Evolutionary conservation across 2,113 vertebrate genomes (phyloP).

Genomic region (Anarrhichthys ocellatus): DNA sequence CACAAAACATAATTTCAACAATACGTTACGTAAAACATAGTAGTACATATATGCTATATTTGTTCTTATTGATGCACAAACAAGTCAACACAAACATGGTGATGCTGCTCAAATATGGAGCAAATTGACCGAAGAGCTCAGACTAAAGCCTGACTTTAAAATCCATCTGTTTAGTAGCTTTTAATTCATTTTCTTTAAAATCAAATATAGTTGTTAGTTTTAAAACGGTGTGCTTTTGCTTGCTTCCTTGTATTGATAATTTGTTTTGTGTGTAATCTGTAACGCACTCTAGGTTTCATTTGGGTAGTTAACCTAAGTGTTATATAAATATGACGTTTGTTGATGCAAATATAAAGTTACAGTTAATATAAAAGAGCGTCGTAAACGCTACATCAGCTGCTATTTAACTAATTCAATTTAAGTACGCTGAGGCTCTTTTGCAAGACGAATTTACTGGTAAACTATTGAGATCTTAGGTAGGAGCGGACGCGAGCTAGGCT

Average conservation of each 20-base stretch:
- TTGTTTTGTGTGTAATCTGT: background rate
- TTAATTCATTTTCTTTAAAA: background rate
- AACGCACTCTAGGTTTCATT: background rate
- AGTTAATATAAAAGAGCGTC: too few species aligned
- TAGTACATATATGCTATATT: too few species aligned
- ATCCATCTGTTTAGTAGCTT: too few species aligned
- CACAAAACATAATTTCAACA: too few species aligned
- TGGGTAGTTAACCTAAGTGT: background rate
- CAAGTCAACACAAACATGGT: too few species aligned
- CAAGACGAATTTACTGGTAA: background rate
- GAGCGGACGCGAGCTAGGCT: background rate
- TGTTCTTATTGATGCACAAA: too few species aligned
- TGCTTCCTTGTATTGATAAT: background rate
- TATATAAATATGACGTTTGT: background rate
- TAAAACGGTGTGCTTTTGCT: background rate
- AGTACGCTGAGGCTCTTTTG: accelerated
- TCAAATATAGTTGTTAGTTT: background rate
- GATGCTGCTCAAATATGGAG: too few species aligned
- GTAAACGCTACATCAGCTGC: background rate
- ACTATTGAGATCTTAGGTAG: background rate
- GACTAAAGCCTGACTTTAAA: too few species aligned
- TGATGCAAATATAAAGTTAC: background rate
- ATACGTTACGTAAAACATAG: too few species aligned
- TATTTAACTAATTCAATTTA: background rate
- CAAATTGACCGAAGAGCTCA: too few species aligned